phyloP scores from a whole-genome alignment of 2,888 invertebrate genomes.

The Didymodactylos carnosus region DNA sequence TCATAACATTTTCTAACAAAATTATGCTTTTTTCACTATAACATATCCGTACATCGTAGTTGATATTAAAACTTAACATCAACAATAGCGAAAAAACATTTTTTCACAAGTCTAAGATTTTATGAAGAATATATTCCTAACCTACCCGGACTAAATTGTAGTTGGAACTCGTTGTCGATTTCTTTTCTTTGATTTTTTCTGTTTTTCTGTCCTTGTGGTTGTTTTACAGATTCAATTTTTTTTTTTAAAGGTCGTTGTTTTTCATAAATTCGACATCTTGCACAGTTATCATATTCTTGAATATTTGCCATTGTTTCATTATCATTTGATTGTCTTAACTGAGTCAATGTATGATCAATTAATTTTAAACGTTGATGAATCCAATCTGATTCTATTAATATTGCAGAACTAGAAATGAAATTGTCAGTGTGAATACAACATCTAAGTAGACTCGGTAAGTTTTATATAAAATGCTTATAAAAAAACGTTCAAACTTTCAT shows the following conservation, averaged over 20 bases:
- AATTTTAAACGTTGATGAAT: not conserved
- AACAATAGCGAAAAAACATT: too few species aligned
- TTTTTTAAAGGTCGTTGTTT: not conserved
- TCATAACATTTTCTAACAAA: not conserved
- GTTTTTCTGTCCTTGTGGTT: too few species aligned
- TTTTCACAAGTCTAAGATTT: too few species aligned
- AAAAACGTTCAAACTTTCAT: not conserved
- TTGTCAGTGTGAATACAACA: not conserved
- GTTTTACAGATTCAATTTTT: not conserved
- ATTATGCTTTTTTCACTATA: too few species aligned
- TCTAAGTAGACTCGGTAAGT: not conserved
- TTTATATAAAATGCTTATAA: too few species aligned
- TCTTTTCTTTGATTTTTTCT: too few species aligned
- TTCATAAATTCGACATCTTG: not conserved
- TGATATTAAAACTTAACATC: too few species aligned
- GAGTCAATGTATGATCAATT: not conserved
- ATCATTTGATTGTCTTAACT: not conserved
- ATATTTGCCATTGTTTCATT: not conserved
- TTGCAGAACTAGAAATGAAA: not conserved
- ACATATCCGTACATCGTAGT: too few species aligned
- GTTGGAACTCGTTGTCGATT: too few species aligned
- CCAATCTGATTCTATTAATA: not conserved
- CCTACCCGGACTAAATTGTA: too few species aligned
- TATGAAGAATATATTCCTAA: too few species aligned
- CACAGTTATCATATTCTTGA: not conserved